phyloP scores from a whole-genome alignment of 2,113 vertebrate species.

The Nansenia antarctica region DNA sequence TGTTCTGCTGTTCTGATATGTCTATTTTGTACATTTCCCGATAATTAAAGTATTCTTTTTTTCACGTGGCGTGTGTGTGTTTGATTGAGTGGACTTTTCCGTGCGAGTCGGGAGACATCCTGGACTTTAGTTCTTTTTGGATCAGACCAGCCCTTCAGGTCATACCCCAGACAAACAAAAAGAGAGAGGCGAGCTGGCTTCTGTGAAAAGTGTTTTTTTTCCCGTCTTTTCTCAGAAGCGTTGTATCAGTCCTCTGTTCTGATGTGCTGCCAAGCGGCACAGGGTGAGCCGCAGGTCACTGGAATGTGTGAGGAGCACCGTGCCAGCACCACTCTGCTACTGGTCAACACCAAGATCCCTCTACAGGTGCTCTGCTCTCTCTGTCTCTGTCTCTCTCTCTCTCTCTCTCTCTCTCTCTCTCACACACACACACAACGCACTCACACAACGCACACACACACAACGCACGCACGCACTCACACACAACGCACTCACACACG shows the following conservation, averaged over 20 bases:
- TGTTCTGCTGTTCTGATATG: constrained; percentile 16
- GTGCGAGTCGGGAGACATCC: neutral
- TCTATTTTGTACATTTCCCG: constrained; percentile 41
- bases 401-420: neutral
- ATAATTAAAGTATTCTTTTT: constrained; percentile 69
- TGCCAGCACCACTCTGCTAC: constrained; percentile 37
- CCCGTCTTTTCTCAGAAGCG: constrained; percentile 42
- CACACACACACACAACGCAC: neutral
- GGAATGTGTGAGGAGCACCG: constrained; percentile 25
- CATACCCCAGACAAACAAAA: constrained; percentile 30
- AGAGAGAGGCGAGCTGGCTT: constrained; percentile 16
- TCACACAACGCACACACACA: too few relatives aligned
- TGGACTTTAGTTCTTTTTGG: constrained; percentile 19
- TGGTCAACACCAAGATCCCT: constrained; percentile 29
- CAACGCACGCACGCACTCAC: too few relatives aligned
- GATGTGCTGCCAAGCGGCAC: constrained; percentile 52
- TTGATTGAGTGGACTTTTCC: constrained; percentile 19
- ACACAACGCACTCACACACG: neutral
- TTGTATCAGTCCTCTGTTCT: constrained; percentile 45
- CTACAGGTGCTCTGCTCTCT: neutral
- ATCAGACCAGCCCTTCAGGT: constrained; percentile 36
- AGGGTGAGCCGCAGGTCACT: constrained; percentile 45
- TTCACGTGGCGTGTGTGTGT: constrained; percentile 17
- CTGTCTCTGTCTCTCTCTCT: too few relatives aligned
- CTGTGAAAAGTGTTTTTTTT: constrained; percentile 1